Conservation (phyloP, 2,888 invertebrate genomes). For the Hololepta plana region DNA sequence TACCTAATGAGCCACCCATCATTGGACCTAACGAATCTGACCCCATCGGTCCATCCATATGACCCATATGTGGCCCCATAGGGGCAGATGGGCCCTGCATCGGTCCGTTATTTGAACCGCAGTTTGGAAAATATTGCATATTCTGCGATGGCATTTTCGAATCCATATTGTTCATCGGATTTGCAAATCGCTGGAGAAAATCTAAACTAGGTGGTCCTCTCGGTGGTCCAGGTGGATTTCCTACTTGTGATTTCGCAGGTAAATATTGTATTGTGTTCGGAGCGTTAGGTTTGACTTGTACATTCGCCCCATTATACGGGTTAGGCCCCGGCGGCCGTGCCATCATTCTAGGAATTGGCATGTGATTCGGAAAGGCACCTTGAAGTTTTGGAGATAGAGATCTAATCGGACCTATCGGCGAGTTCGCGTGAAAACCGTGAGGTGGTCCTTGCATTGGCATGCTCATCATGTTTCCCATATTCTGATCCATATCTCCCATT, state of each 20-base stretch:
- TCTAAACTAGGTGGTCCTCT: constrained; percentile 76
- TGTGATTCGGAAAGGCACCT: constrained; percentile 33
- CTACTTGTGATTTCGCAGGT: constrained; percentile 81
- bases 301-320: constrained; percentile 59
- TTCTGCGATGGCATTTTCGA: constrained; percentile 49
- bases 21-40: constrained; percentile 27
- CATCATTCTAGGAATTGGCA: constrained; percentile 38
- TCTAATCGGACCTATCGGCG: constrained; percentile 23
- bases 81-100: constrained; percentile 26
- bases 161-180: constrained; percentile 57
- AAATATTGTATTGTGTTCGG: constrained; percentile 97
- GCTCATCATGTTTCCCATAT: constrained; percentile 21
- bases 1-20: constrained; percentile 31
- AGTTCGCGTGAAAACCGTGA: constrained; percentile 25
- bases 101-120: constrained; percentile 31
- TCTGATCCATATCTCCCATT: constrained; percentile 22
- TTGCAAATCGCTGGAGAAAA: constrained; percentile 75
- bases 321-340: constrained; percentile 38
- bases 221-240: constrained; percentile 46
- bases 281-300: constrained; percentile 89
- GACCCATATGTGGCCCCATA: constrained; percentile 28
- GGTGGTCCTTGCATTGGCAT: constrained; percentile 26
- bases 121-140: constrained; percentile 57
- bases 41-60: constrained; percentile 28
- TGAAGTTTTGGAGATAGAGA: constrained; percentile 48